Conservation (phyloP, 2,113 vertebrate species). For the Rhinichthys klamathensis region DNA sequence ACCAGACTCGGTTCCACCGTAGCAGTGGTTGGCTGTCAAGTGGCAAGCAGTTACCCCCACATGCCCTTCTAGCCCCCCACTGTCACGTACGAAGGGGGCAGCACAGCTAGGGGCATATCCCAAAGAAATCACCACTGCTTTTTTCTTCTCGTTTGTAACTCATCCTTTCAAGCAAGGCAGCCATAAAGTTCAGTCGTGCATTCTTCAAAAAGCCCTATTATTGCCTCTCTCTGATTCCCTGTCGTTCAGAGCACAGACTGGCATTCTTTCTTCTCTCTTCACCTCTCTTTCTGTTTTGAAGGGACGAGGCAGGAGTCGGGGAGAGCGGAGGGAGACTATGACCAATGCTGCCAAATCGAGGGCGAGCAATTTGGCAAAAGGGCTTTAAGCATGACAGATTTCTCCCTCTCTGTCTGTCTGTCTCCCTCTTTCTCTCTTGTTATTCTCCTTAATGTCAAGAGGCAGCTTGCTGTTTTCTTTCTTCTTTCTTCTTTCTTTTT, state of each 20-base stretch:
- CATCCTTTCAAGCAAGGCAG: slow-evolving; percentile 78
- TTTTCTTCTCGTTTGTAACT: slow-evolving; percentile 76
- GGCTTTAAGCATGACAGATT: slow-evolving; percentile 54
- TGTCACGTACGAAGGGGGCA: slow-evolving; percentile 65
- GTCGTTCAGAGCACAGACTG: slow-evolving; percentile 71
- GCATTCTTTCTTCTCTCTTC: slow-evolving; percentile 70
- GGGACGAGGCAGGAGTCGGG: slow-evolving; percentile 65
- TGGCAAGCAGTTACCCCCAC: slow-evolving; percentile 1
- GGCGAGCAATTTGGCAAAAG: slow-evolving; percentile 66
- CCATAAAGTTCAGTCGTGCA: slow-evolving; percentile 78
- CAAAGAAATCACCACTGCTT: slow-evolving; percentile 71
- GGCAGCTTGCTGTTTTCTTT: slow-evolving; percentile 61
- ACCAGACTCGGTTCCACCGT: slow-evolving; percentile 33
- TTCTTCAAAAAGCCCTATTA: slow-evolving; percentile 80
- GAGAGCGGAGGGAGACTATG: slow-evolving; percentile 63
- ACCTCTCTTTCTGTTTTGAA: slow-evolving; percentile 71
- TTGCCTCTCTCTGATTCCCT: slow-evolving; percentile 75
- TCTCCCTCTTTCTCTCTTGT: slow-evolving; percentile 48
- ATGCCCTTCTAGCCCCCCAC: slow-evolving; percentile 15
- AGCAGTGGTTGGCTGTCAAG: slow-evolving; percentile 16
- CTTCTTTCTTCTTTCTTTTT: slow-evolving; percentile 49
- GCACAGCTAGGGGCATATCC: slow-evolving; percentile 69
- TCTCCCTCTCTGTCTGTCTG: slow-evolving; percentile 60
- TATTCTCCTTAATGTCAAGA: slow-evolving; percentile 61
- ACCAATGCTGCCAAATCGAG: slow-evolving; percentile 71